Conservation (phyloP, 1,140 invertebrate genomes). For the Rhyzopertha dominica region DNA sequence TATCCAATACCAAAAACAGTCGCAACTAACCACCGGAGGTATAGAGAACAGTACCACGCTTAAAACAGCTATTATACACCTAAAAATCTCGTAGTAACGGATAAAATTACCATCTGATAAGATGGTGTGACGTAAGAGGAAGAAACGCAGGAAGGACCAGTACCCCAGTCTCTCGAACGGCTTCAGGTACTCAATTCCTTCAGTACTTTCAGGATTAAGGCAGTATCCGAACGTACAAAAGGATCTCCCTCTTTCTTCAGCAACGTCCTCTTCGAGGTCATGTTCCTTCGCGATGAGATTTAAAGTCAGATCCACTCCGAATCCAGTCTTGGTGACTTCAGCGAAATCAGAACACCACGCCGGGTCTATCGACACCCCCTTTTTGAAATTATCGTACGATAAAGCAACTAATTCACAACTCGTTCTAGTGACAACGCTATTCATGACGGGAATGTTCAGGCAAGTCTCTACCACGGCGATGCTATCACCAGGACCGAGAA, state of each 20-base stretch:
- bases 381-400: not conserved
- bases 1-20: constrained; percentile 10
- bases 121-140: constrained; percentile 9
- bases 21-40: not conserved
- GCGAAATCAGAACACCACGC: too few relatives aligned
- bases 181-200: not conserved
- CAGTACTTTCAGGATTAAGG: too few relatives aligned
- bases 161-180: not conserved
- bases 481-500: not conserved
- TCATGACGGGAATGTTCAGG: constrained; percentile 3
- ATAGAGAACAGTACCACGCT: constrained; percentile 8
- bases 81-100: constrained; percentile 18
- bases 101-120: constrained; percentile 8
- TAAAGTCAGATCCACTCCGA: too few relatives aligned
- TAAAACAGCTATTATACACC: constrained; percentile 16
- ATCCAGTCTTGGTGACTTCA: too few relatives aligned
- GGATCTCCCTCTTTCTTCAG: too few relatives aligned
- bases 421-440: constrained; percentile 5
- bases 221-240: too few relatives aligned
- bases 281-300: too few relatives aligned
- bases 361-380: not conserved
- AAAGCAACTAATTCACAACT: constrained; percentile 1
- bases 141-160: not conserved
- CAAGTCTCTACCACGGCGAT: constrained; percentile 13
- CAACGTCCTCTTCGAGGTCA: too few relatives aligned